These are phyloP conservation scores for Gibbula magus DNA, from an alignment of 2,888 invertebrate genomes.

Conservation along the genomic window DNA sequence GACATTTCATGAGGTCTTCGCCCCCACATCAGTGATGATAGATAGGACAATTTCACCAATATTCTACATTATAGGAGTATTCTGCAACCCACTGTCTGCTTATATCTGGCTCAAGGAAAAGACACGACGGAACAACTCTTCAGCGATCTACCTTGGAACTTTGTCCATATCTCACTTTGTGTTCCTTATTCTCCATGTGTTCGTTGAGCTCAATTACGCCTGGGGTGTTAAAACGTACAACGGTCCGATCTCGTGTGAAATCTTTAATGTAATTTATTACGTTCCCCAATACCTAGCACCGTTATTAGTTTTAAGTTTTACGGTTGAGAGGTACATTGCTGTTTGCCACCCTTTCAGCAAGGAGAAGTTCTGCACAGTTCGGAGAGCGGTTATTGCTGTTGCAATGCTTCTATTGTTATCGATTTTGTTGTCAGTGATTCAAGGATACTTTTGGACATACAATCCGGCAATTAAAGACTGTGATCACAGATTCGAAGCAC, in stretches of 20 bases:
- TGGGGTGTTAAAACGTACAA: slow-evolving; percentile 68
- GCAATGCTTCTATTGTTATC: slow-evolving; percentile 51
- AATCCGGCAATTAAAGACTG: slow-evolving; percentile 54
- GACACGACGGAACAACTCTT: slow-evolving; percentile 71
- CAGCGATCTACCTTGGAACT: slow-evolving; percentile 72
- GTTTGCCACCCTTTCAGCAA: slow-evolving; percentile 70
- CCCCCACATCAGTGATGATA: slow-evolving; percentile 61
- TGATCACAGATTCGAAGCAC: slow-evolving; percentile 47
- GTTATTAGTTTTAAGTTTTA: slow-evolving; percentile 72
- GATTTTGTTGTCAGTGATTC: slow-evolving; percentile 60
- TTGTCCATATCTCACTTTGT: slow-evolving; percentile 70
- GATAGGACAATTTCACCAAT: slow-evolving; percentile 70
- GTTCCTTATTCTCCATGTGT: slow-evolving; percentile 68
- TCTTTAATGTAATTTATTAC: slow-evolving; percentile 65
- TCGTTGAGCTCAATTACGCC: slow-evolving; percentile 69
- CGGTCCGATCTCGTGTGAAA: slow-evolving; percentile 63
- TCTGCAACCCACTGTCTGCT: slow-evolving; percentile 71
- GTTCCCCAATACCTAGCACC: slow-evolving; percentile 72
- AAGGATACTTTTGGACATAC: slow-evolving; percentile 72
- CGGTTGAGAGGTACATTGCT: slow-evolving; percentile 73
- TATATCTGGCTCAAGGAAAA: slow-evolving; percentile 70
- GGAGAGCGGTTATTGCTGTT: slow-evolving; percentile 64
- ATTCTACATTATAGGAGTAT: slow-evolving; percentile 71
- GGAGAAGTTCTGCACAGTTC: slow-evolving; percentile 69
- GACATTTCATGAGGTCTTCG: slow-evolving; percentile 38